phyloP scores from a whole-genome alignment of 2,113 vertebrate species.

The Ptilonorhynchus violaceus region DNA sequence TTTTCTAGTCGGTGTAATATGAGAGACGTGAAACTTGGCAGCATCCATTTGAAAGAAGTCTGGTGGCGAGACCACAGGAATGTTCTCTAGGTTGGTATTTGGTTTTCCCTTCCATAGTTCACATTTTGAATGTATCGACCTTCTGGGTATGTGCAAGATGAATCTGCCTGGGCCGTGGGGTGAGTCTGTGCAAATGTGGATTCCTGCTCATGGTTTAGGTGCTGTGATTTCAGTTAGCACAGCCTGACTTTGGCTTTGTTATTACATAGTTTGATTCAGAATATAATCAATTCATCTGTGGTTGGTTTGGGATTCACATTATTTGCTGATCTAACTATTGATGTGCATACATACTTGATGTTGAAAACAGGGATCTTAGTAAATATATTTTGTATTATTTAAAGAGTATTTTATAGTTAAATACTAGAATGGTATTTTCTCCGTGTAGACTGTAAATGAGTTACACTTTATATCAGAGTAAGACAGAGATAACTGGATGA shows the following conservation, averaged over 20 bases:
- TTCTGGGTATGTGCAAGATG: neutral
- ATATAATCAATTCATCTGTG: neutral
- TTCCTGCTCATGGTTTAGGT: neutral
- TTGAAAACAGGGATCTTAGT: neutral
- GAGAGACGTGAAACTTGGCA: neutral
- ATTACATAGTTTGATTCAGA: neutral
- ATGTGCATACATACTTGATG: neutral
- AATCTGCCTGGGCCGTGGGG: neutral
- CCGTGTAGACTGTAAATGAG: neutral
- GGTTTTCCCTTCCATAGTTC: neutral
- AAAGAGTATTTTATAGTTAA: neutral
- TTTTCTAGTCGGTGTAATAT: neutral
- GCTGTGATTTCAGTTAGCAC: neutral
- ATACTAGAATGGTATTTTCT: neutral
- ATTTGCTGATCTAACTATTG: neutral
- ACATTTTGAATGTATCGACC: neutral
- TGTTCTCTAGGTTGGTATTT: neutral
- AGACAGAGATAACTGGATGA: neutral
- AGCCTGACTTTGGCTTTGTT: neutral
- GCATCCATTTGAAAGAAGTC: neutral
- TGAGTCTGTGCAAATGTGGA: neutral
- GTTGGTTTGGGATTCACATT: neutral
- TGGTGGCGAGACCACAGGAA: neutral
- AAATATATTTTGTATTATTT: neutral
- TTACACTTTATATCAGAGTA: neutral